Conservation (phyloP, 1,140 invertebrate genomes). For the Microplitis demolitor region DNA sequence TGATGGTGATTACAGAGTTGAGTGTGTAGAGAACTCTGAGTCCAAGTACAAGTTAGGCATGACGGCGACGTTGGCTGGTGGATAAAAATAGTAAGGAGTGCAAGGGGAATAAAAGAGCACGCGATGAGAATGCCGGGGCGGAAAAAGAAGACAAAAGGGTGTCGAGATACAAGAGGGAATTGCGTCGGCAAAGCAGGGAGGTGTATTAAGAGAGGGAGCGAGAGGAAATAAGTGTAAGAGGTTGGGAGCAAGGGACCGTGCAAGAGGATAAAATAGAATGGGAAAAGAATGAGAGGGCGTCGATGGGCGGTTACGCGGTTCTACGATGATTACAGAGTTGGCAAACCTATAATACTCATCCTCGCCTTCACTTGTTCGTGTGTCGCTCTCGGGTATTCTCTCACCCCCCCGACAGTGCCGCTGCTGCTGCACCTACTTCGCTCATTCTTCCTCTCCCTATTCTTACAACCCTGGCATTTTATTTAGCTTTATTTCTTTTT, state of each 20-base stretch:
- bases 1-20: slow-evolving; percentile 51
- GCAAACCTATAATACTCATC: slow-evolving; percentile 58
- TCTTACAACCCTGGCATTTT: not conserved
- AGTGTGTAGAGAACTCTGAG: slow-evolving; percentile 7
- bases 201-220: slow-evolving; percentile 28
- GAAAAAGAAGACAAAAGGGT: slow-evolving; percentile 34
- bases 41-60: slow-evolving; percentile 3
- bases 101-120: not conserved
- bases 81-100: not conserved
- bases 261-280: slow-evolving; percentile 46
- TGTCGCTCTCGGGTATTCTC: slow-evolving; percentile 20
- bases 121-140: slow-evolving; percentile 5
- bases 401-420: not conserved
- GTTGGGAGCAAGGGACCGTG: slow-evolving; percentile 32
- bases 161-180: slow-evolving; percentile 35
- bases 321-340: slow-evolving; percentile 60
- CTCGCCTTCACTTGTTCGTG: slow-evolving; percentile 31
- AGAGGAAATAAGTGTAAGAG: slow-evolving; percentile 30
- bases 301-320: slow-evolving; percentile 59
- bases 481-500: slow-evolving; percentile 18
- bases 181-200: slow-evolving; percentile 15
- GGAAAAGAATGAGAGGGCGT: slow-evolving; percentile 52
- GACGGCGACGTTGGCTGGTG: not conserved
- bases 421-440: not conserved
- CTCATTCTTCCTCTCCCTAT: slow-evolving; percentile 9